Percentiles rank a stretch among this genome's conserved stretches.
phyloP scores from a whole-genome alignment of 2,888 invertebrate genomes.

The Himalopsyche anomala region DNA sequence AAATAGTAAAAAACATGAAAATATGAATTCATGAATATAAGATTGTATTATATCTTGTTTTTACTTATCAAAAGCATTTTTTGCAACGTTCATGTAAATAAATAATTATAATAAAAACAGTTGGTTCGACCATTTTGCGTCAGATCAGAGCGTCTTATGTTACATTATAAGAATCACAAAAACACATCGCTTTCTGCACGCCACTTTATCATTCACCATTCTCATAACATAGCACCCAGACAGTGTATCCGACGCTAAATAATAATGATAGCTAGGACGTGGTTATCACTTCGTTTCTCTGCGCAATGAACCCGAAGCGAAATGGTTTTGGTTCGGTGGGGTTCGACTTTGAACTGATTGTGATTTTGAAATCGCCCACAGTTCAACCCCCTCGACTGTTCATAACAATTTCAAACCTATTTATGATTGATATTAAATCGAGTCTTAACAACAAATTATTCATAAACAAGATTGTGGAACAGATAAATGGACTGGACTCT shows the following conservation, averaged over 20 bases:
- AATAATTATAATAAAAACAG: too few relatives aligned
- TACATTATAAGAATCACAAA: too few relatives aligned
- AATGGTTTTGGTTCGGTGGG: background rate
- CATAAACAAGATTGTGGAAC: background rate
- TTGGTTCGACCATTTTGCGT: too few relatives aligned
- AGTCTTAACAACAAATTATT: background rate
- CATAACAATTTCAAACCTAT: background rate
- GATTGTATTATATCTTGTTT: too few relatives aligned
- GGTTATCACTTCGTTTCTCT: slow-evolving; percentile 20
- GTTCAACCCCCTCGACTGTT: background rate
- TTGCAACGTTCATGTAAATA: too few relatives aligned
- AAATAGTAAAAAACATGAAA: too few relatives aligned
- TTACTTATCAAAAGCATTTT: too few relatives aligned
- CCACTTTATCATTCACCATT: background rate
- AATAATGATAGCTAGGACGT: slow-evolving; percentile 16
- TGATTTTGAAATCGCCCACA: slow-evolving; percentile 3
- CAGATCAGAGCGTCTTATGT: too few relatives aligned
- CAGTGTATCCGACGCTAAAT: background rate
- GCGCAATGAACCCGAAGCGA: slow-evolving; percentile 23
- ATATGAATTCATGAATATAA: too few relatives aligned
- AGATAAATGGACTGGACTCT: background rate
- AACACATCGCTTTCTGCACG: too few relatives aligned
- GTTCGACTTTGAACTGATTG: slow-evolving; percentile 4
- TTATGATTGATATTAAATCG: background rate
- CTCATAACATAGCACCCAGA: background rate